phyloP scores from a whole-genome alignment of 30 jellyfish, hydroid and myxozoan genomes.

The Catostylus mosaicus region DNA sequence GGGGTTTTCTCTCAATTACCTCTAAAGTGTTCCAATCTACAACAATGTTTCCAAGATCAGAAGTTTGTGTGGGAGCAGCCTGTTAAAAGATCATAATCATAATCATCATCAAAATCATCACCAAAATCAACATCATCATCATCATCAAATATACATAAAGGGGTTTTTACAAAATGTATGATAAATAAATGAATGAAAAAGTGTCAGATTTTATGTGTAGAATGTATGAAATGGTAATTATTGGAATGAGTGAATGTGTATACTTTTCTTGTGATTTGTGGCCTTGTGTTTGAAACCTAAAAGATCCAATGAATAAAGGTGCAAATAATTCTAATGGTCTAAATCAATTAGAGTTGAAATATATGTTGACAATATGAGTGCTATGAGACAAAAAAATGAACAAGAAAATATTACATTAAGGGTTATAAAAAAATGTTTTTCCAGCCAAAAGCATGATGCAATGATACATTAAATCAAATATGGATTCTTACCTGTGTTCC shows the following conservation, averaged over 20 bases:
- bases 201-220: not conserved
- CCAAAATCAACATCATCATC: not conserved
- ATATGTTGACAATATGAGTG: no score
- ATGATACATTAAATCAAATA: no score
- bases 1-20: no score
- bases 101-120: not conserved
- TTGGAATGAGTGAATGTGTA: not conserved
- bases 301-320: not conserved
- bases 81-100: not conserved
- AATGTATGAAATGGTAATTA: not conserved
- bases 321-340: no score
- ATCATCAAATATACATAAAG: not conserved
- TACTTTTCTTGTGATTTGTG: slow-evolving; percentile 33
- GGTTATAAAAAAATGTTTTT: no score
- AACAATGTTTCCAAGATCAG: slow-evolving; percentile 94
- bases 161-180: no score
- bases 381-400: no score
- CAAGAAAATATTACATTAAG: no score
- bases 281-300: slow-evolving; percentile 36
- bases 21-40: slow-evolving; percentile 77
- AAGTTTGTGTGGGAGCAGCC: slow-evolving; percentile 84
- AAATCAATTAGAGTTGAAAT: no score
- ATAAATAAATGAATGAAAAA: no score
- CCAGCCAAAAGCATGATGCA: no score
- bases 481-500: slow-evolving; percentile 83